Evolutionary conservation across 2,797 vertebrate genomes (phyloP).

Genomic region (Heteromormyrus szaboi): DNA sequence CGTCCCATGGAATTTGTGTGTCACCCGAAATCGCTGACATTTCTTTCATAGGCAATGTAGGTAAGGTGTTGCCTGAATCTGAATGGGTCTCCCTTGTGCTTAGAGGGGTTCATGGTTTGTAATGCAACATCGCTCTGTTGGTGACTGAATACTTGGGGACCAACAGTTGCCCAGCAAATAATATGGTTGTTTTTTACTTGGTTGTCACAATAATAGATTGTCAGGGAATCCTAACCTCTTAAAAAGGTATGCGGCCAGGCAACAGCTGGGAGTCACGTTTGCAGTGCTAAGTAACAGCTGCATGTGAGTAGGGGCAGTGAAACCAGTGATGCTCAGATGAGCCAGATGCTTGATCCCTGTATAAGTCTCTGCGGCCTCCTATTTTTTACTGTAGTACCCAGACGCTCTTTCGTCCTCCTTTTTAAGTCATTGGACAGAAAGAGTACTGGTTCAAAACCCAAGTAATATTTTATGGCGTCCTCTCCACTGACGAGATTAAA

Average conservation of each 20-base stretch:
- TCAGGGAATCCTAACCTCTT: neutral
- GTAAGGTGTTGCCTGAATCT: slow-evolving; percentile 33
- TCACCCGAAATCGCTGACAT: slow-evolving; percentile 47
- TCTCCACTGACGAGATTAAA: slow-evolving; percentile 63
- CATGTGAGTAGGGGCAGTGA: slow-evolving; percentile 56
- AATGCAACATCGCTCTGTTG: neutral
- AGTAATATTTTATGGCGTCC: slow-evolving; percentile 68
- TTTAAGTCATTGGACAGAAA: slow-evolving; percentile 63
- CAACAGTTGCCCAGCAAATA: neutral
- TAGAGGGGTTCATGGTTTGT: neutral
- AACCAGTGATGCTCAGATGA: slow-evolving; percentile 54
- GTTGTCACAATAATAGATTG: neutral
- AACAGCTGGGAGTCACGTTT: slow-evolving; percentile 37
- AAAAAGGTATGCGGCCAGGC: neutral
- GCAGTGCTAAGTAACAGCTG: slow-evolving; percentile 61
- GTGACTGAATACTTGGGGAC: neutral
- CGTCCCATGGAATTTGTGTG: slow-evolving; percentile 33
- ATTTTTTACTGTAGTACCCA: slow-evolving; percentile 71
- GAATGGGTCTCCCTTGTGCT: slow-evolving; percentile 29
- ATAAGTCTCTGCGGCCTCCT: slow-evolving; percentile 62
- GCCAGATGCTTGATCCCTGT: slow-evolving; percentile 70
- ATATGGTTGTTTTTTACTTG: neutral
- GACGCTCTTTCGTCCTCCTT: slow-evolving; percentile 60
- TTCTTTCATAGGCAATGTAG: slow-evolving; percentile 33
- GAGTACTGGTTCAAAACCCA: slow-evolving; percentile 61